Evolutionary conservation across 1,140 invertebrate genomes (phyloP).

Genomic region (Coptotermes formosanus): DNA sequence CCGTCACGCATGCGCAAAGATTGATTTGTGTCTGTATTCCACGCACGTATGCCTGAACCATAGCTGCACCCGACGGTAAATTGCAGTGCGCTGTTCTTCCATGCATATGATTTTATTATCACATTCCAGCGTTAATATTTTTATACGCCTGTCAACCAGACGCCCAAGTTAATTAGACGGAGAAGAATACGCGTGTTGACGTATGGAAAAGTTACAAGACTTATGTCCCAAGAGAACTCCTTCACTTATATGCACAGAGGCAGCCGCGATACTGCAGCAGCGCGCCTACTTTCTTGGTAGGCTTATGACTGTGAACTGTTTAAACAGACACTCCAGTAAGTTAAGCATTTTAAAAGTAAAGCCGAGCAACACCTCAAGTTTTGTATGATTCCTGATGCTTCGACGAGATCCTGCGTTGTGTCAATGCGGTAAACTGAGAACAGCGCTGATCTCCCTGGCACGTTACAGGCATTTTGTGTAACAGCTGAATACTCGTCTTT

Average conservation of each 20-base stretch:
- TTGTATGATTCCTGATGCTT: background rate
- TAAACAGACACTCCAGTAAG: slow-evolving; percentile 4
- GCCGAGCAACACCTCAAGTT: background rate
- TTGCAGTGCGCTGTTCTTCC: background rate
- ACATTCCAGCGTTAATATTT: background rate
- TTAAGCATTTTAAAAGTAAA: background rate
- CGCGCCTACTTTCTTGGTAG: background rate
- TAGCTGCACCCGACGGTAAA: background rate
- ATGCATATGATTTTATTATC: background rate
- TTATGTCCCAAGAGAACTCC: background rate
- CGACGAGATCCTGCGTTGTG: background rate
- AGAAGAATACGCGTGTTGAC: background rate
- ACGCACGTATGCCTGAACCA: background rate
- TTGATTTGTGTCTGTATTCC: no score
- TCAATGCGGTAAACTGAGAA: background rate
- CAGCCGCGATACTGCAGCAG: background rate
- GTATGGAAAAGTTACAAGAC: background rate
- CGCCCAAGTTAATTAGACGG: background rate
- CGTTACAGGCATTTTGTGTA: no score
- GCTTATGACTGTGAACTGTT: background rate
- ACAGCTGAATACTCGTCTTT: no score
- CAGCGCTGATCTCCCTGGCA: no score
- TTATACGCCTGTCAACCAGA: slow-evolving; percentile 13
- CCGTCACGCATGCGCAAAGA: no score
- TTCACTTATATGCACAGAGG: background rate